Conservation (phyloP, 2,888 invertebrate genomes). For the Sphecodes monilicornis region DNA sequence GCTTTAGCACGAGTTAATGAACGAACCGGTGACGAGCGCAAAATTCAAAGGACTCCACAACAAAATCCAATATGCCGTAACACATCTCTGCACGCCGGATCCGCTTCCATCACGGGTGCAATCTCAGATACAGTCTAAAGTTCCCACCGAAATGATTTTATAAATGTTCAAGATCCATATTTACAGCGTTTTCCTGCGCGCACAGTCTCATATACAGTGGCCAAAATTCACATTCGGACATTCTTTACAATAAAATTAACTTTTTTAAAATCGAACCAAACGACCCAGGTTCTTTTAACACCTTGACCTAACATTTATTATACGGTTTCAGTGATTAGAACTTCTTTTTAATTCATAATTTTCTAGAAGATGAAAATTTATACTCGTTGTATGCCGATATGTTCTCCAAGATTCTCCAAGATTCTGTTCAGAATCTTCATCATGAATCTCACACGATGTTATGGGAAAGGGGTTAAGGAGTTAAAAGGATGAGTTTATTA, state of each 20-base stretch:
- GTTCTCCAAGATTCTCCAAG: too few relatives aligned
- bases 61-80: conserved; percentile 48
- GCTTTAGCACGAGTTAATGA: conserved; percentile 43
- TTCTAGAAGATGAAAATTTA: too few relatives aligned
- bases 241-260: background rate
- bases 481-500: too few relatives aligned
- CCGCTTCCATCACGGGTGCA: background rate
- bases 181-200: background rate
- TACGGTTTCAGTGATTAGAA: too few relatives aligned
- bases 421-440: too few relatives aligned
- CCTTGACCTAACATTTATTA: too few relatives aligned
- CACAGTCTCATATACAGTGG: background rate
- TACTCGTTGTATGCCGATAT: too few relatives aligned
- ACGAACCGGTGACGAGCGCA: conserved; percentile 30
- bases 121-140: conserved; percentile 15
- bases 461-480: too few relatives aligned
- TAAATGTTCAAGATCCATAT: background rate
- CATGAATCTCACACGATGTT: too few relatives aligned
- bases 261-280: too few relatives aligned
- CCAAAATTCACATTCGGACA: background rate
- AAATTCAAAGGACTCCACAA: conserved; percentile 47
- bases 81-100: background rate
- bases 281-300: too few relatives aligned
- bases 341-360: too few relatives aligned
- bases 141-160: background rate